phyloP scores from a whole-genome alignment of 2,113 vertebrate species.

The Vidua chalybeata region DNA sequence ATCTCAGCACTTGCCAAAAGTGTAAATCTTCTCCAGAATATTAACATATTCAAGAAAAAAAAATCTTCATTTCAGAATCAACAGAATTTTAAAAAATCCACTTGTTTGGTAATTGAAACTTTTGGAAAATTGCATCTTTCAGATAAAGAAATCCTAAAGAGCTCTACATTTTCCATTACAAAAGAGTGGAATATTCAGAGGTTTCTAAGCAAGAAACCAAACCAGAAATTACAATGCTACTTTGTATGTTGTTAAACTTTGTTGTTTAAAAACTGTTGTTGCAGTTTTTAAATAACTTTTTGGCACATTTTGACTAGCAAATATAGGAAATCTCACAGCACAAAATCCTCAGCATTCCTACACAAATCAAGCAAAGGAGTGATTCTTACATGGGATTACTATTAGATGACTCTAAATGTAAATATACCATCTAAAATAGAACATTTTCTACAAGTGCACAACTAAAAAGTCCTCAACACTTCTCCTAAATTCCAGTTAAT shows the following conservation, averaged over 20 bases:
- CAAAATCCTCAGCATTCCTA: neutral
- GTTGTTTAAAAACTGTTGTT: neutral
- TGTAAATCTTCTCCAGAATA: neutral
- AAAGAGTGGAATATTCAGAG: neutral
- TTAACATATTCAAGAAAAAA: neutral
- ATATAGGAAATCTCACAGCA: neutral
- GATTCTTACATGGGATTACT: neutral
- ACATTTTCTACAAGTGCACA: neutral
- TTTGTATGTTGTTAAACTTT: neutral
- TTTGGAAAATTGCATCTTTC: neutral
- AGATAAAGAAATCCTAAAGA: neutral
- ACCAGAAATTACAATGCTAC: neutral
- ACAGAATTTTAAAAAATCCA: neutral
- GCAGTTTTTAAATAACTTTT: neutral
- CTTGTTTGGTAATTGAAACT: neutral
- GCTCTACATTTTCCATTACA: neutral
- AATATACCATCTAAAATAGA: neutral
- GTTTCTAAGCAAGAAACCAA: neutral
- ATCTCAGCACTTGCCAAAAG: neutral
- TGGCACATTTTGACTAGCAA: neutral
- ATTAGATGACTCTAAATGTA: neutral
- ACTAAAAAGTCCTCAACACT: neutral
- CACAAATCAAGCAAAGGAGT: neutral
- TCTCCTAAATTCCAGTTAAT: neutral
- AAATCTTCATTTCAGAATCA: neutral